phyloP scores from a whole-genome alignment of 2,797 vertebrate species.

The Malurus splendens region DNA sequence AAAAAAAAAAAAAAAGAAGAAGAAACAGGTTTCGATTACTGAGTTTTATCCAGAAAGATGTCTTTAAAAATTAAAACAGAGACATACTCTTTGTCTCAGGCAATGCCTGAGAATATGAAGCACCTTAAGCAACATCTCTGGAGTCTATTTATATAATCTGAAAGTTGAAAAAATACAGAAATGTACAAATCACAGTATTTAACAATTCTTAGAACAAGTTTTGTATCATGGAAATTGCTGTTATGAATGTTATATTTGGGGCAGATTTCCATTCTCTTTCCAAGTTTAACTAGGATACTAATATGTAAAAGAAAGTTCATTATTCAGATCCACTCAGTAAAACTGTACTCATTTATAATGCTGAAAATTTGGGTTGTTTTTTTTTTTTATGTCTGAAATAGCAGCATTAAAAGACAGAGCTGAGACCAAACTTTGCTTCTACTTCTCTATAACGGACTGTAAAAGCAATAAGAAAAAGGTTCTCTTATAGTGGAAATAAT shows the following conservation, averaged over 20 bases:
- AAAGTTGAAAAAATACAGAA: slow-evolving; percentile 33
- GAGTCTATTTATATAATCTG: slow-evolving; percentile 1
- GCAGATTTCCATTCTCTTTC: neutral
- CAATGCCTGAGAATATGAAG: neutral
- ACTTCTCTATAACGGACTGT: neutral
- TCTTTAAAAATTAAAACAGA: neutral
- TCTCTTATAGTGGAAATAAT: neutral
- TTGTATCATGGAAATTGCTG: neutral
- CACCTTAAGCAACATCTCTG: neutral
- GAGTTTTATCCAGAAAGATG: neutral
- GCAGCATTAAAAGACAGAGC: neutral
- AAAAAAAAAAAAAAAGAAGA: neutral
- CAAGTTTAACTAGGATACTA: neutral
- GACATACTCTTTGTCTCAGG: neutral
- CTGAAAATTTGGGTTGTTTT: neutral
- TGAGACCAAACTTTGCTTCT: neutral
- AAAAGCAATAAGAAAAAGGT: neutral
- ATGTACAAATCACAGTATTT: neutral
- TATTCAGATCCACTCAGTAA: neutral
- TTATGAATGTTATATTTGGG: slow-evolving; percentile 8
- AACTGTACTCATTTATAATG: neutral
- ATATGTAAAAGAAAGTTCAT: neutral
- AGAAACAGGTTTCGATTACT: neutral
- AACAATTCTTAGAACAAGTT: neutral
- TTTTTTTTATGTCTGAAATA: neutral